Conservation (phyloP, 2,797 vertebrate genomes). For the Gorsachius magnificus region DNA sequence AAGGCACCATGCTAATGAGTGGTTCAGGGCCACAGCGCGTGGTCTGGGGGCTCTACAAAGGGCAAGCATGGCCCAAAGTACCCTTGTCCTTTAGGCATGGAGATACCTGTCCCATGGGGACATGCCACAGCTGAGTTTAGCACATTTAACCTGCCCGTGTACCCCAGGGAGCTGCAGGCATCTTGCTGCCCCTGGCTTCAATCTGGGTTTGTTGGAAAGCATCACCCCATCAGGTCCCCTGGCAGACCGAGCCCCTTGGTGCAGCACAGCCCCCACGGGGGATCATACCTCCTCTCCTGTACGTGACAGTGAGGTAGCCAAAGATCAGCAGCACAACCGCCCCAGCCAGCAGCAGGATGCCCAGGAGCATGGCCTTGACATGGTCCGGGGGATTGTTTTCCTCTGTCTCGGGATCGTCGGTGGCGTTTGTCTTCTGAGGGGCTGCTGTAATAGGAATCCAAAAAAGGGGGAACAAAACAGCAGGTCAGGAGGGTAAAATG, state of each 20-base stretch:
- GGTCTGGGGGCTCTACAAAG: neutral
- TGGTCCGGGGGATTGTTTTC: neutral
- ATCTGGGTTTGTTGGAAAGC: neutral
- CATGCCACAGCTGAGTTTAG: neutral
- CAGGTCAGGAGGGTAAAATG: neutral
- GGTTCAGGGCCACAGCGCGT: neutral
- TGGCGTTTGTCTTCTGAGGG: neutral
- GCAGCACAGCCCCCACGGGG: too few species aligned
- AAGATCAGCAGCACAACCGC: conserved; percentile 9
- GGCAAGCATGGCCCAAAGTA: neutral
- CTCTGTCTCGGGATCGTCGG: neutral
- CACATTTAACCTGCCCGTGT: neutral
- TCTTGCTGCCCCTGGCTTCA: neutral
- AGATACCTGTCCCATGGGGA: neutral
- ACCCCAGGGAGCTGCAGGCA: neutral
- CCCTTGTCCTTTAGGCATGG: neutral
- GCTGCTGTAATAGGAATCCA: conserved; percentile 9
- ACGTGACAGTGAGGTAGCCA: neutral
- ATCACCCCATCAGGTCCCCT: neutral
- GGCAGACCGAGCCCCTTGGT: neutral
- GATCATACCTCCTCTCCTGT: conserved; percentile 34
- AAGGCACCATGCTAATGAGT: accelerated
- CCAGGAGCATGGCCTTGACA: neutral
- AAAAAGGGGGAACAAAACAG: neutral
- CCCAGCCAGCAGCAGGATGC: neutral